Conservation (phyloP, 2,888 invertebrate species). For the Chaitophorus viminalis region DNA sequence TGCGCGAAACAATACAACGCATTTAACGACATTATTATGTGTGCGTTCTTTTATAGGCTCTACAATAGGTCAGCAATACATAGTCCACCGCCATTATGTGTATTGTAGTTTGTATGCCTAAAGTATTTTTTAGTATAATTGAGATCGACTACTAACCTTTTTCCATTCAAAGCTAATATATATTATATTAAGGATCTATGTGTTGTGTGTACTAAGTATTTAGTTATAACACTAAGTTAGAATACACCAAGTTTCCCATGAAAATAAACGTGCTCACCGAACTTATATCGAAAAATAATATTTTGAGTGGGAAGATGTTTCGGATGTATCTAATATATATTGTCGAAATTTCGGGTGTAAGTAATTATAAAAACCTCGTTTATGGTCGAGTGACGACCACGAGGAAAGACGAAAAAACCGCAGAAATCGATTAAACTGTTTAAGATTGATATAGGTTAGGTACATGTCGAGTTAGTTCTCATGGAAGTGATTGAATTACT, state of each 20-base stretch:
- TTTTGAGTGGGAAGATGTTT: not conserved
- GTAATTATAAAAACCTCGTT: constrained; percentile 41
- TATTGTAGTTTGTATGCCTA: not conserved
- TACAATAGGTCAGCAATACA: constrained; percentile 6
- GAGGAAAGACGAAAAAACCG: constrained; percentile 45
- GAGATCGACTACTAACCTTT: not conserved
- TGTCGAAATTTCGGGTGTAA: constrained; percentile 9
- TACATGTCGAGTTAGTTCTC: constrained; percentile 13
- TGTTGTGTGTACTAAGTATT: not conserved
- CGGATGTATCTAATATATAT: not conserved
- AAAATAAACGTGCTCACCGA: not conserved
- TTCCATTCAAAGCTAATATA: not conserved
- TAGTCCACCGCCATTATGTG: constrained; percentile 6
- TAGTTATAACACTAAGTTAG: not conserved
- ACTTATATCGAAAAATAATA: not conserved
- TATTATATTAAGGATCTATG: too few relatives aligned
- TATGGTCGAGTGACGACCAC: constrained; percentile 36
- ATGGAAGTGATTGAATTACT: constrained; percentile 34
- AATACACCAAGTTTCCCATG: not conserved
- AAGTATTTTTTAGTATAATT: not conserved
- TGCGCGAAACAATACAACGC: not conserved
- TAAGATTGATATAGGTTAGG: not conserved
- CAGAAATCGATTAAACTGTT: constrained; percentile 61
- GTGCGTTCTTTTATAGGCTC: not conserved
- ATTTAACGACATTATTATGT: not conserved